A percentile compares a stretch with the other conserved stretches of the same genome.
Evolutionary conservation across 2,888 invertebrate genomes (phyloP).

Genomic region (Lissocephala sabroskyi): DNA sequence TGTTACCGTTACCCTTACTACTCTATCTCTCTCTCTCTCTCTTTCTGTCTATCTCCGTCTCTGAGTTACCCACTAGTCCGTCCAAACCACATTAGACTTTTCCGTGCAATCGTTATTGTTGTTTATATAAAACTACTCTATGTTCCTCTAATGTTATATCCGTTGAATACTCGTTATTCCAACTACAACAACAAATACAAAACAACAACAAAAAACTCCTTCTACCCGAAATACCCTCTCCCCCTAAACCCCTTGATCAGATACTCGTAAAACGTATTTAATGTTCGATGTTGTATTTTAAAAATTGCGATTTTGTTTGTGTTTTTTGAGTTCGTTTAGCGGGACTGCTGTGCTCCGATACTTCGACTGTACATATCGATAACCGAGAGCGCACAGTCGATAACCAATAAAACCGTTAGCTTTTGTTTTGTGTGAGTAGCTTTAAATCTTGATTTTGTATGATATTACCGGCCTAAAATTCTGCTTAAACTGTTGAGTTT

Average conservation of each 20-base stretch:
- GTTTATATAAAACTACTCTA: constrained; percentile 24
- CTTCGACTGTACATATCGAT: constrained; percentile 36
- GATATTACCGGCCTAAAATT: not conserved
- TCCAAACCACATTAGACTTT: constrained; percentile 41
- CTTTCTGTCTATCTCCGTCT: constrained; percentile 20
- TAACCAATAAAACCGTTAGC: constrained; percentile 14
- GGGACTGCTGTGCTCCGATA: constrained; percentile 37
- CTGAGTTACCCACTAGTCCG: constrained; percentile 17
- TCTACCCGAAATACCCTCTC: constrained; percentile 18
- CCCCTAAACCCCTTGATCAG: not conserved
- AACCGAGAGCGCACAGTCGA: constrained; percentile 41
- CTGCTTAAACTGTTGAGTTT: no score
- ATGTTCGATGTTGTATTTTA: constrained; percentile 64
- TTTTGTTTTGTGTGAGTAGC: constrained; percentile 25
- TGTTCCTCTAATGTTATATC: constrained; percentile 24
- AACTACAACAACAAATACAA: constrained; percentile 5
- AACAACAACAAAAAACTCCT: constrained; percentile 18
- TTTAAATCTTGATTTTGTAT: not conserved
- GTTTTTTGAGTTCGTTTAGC: constrained; percentile 16
- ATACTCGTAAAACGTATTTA: constrained; percentile 38
- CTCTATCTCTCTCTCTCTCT: constrained; percentile 16
- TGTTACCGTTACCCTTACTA: constrained; percentile 44
- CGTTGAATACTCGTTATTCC: constrained; percentile 47
- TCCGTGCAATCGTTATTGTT: constrained; percentile 60
- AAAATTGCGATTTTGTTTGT: constrained; percentile 28